Evolutionary conservation across 2,797 vertebrate genomes (phyloP), one percentile per base, ranked within the genome.

Genomic region (Acomys russatus): DNA sequence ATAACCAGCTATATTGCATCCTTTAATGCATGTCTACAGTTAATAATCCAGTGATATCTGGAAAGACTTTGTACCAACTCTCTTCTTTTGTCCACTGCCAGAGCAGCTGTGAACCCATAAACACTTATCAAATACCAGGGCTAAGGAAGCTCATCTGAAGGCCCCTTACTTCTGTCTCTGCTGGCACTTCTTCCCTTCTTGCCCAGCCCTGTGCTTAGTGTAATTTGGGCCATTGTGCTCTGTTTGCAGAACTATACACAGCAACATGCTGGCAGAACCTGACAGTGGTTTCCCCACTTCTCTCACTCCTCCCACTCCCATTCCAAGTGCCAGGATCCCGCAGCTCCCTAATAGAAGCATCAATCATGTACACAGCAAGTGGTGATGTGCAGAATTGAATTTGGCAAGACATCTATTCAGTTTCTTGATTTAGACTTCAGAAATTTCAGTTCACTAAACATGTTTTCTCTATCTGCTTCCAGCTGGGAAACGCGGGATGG

Each of bases 351-450:
- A 84, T 44, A 83, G 79, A 91, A 91, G 54, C 70, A 77, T 93
- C 70, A 91, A 20, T 89, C 82, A 91, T 4, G 38, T 15, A 78
- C 84, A 76, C 79, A 92, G 79, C 44, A 71, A 96, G 84, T n/a
- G 35, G 33, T 11, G 59, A 80, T 87, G 59, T 83, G 25, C 59
- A 56, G 12, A 64, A 95, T 79, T 93, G 51, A 93, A 9, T 90
- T 79, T 93, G 88, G 79, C 28, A 93, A 91, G 91, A 82, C n/a
- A 51, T 89, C 35, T 59, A 59, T 83, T 92, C 87, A 86, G 49
- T 95, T 56, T 96, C 93, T 92, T 95, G 82, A 94, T 88, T 94
- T 94, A 94, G 91, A 88, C 77, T 88, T 94, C 18, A 78, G 68
- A 74, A 78, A 91, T 89, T 92, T 94, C 86, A 78, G 73, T 59